These are phyloP conservation scores for Centropus bengalensis DNA, from an alignment of 2,113 vertebrate species.

Conservation along the genomic window DNA sequence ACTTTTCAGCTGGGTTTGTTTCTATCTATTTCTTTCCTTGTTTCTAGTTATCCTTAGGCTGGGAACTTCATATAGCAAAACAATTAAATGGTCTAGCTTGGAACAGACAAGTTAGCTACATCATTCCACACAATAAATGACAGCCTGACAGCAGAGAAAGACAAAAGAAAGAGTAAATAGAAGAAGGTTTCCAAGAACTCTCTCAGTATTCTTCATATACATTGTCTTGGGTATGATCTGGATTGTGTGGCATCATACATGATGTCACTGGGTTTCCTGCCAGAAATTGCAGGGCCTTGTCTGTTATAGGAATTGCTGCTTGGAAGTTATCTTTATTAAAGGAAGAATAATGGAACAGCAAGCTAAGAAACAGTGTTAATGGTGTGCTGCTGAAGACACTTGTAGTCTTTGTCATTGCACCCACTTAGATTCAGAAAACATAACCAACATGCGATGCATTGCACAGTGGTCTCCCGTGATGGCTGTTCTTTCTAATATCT, in stretches of 20 bases:
- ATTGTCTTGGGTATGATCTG: neutral
- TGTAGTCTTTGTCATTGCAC: neutral
- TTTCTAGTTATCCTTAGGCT: neutral
- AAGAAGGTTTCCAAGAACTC: neutral
- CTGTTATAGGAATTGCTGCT: neutral
- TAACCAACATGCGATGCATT: neutral
- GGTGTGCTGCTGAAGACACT: neutral
- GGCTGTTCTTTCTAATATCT: neutral
- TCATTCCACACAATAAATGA: neutral
- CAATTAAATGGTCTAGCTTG: neutral
- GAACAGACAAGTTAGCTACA: neutral
- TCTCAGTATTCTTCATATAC: neutral
- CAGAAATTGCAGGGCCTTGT: neutral
- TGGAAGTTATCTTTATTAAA: neutral
- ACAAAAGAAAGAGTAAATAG: neutral
- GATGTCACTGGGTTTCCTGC: neutral
- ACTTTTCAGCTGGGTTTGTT: slow-evolving; percentile 11
- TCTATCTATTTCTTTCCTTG: neutral
- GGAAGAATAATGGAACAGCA: neutral
- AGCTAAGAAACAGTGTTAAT: neutral
- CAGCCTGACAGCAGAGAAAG: neutral
- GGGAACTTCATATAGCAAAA: neutral
- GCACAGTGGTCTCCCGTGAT: neutral
- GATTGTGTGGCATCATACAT: neutral
- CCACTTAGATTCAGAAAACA: neutral